Base-by-base conservation (phyloP, 2,888 invertebrate species). In the Cataglyphis altisquamis region DNA sequence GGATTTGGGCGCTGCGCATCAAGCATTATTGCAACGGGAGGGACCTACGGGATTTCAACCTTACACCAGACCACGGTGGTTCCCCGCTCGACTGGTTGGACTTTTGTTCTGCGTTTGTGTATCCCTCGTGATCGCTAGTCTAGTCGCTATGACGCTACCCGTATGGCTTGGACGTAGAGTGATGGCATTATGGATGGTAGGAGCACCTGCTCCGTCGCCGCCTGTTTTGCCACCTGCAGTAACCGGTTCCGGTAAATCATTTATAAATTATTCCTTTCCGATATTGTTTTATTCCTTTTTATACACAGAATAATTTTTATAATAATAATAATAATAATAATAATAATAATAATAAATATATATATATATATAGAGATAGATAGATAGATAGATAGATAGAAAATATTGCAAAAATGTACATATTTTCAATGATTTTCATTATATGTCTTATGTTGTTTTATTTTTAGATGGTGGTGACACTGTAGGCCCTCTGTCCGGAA, bases 111-210 rank as follows among this genome's bases (percentile, higher is more conserved):
- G 97, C 45, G 98, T 99, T 91, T 98, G 98, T 90, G 94, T 97
- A 1, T 99, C 99, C 0, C 96, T 99, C 77, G 97, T 99, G 1
- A 94, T 97, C 60, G 97, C 97, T 60, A 98, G 98, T 92, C 96
- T 99, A 1, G 95, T 98, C 29, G 97, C 98, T 60, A 96, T 98
- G 93, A 97, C 98, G 1, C 96, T 99, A 64, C 99, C 99, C 18
- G 98, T 99, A 18, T 98, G 97, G 95, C 96, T 99, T 86, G 99
- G 99, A 1, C 96, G 99, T 18, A 96, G 97, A 91, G 97, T 98
- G 29, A 98, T 99, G 98, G 96, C 97, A 0, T 91, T 98, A 6
- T 98, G 98, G 98, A 96, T 98, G 90, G 96, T 97, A 1, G 96
- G 97, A 57, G 95, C 94, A 12, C 94, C 95, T 25, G 94, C 95